Evolutionary conservation across 2,797 vertebrate species (phyloP).

Genomic region (Urosaurus nigricauda): DNA sequence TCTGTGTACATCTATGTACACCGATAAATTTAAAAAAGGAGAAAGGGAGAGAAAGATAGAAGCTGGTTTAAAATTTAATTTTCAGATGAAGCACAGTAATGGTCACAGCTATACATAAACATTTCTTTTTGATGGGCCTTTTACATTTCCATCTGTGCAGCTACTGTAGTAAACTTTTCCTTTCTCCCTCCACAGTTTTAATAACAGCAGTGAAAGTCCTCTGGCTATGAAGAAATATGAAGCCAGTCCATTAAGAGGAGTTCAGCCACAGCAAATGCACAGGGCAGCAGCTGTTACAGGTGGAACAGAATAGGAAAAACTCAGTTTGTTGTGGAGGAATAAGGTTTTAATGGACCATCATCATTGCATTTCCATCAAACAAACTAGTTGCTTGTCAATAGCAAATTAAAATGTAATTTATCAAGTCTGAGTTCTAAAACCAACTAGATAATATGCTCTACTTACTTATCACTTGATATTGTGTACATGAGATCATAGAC

Average conservation of each 20-base stretch:
- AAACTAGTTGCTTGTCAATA: constrained; percentile 67
- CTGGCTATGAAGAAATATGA: constrained; percentile 41
- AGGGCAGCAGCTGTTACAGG: constrained; percentile 59
- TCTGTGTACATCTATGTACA: too few species aligned
- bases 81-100: neutral
- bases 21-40: neutral
- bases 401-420: constrained; percentile 60
- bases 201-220: constrained; percentile 61
- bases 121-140: neutral
- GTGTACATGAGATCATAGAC: neutral
- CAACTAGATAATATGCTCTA: constrained; percentile 51
- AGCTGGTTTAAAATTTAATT: neutral
- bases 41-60: neutral
- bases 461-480: constrained; percentile 3
- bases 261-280: constrained; percentile 54
- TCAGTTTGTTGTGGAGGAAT: constrained; percentile 19
- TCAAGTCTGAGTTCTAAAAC: constrained; percentile 59
- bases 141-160: constrained; percentile 19
- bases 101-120: accelerated
- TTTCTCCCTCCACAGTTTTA: constrained; percentile 42
- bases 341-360: constrained; percentile 67
- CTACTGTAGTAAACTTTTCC: constrained; percentile 33
- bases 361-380: constrained; percentile 58
- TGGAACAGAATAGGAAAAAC: constrained; percentile 54
- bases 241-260: constrained; percentile 61